Percentiles rank a stretch among this genome's conserved stretches.
Evolutionary conservation across 1,140 invertebrate genomes (phyloP).

Genomic region (Nephotettix cincticeps): DNA sequence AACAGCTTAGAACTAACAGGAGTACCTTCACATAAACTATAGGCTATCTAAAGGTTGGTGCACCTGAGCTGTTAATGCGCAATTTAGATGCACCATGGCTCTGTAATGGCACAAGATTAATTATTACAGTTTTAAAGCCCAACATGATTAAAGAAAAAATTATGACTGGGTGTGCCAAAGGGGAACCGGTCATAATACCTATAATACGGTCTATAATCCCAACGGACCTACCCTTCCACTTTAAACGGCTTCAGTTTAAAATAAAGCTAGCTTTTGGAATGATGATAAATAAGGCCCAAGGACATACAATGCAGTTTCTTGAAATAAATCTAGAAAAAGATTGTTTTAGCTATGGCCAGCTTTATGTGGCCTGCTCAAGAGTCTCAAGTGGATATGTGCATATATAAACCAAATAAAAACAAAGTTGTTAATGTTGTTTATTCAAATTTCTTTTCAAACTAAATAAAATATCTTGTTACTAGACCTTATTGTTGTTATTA

Average conservation of each 20-base stretch:
- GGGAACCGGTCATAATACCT: conserved; percentile 30
- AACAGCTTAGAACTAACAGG: conserved; percentile 45
- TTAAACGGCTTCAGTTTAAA: conserved; percentile 43
- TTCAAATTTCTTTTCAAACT: too few relatives aligned
- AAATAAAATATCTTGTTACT: too few relatives aligned
- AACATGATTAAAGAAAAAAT: conserved; percentile 41
- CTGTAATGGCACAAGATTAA: conserved; percentile 50
- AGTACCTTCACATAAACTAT: conserved; percentile 44
- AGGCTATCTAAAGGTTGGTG: conserved; percentile 46
- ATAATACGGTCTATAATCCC: conserved; percentile 32
- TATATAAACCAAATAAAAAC: too few relatives aligned
- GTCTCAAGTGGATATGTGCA: neutral
- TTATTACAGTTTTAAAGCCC: conserved; percentile 45
- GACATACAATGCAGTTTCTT: neutral
- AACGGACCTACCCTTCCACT: conserved; percentile 29
- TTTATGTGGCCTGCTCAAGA: conserved; percentile 45
- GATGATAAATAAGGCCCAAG: conserved; percentile 32
- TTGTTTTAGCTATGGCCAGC: conserved; percentile 25
- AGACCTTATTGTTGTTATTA: too few relatives aligned
- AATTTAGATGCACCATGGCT: conserved; percentile 46
- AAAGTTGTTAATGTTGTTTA: too few relatives aligned
- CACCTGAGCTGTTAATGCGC: conserved; percentile 47
- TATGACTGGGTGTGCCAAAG: conserved; percentile 19
- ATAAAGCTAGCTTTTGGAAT: conserved; percentile 48
- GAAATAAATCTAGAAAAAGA: neutral